Evolutionary conservation across 2,888 invertebrate genomes (phyloP), one percentile per base, ranked within the genome.

Genomic region (Luperina nickerlii): DNA sequence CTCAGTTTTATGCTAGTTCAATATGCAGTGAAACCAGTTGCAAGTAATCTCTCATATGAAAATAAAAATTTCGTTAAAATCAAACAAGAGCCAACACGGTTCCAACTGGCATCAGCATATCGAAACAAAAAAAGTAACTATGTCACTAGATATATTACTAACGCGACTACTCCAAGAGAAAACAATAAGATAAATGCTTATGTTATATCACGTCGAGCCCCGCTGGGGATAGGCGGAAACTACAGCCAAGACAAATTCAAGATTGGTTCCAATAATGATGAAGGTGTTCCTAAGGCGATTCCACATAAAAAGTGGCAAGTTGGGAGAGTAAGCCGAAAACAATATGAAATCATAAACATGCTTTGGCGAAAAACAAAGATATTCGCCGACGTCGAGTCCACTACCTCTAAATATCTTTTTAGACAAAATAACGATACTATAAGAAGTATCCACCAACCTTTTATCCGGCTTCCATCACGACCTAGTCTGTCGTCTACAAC

Each of bases 331-430:
- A 94, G 92, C 57, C 90, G 90, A 79, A 95, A 94, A 76, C 94
- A 95, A 76, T 94, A 94, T 90, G 94, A 95, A 91, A 92, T 95
- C 63, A 89, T 95, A 13, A 95, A 96, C 78, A 92, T 95, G 90
- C 86, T 95, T 4, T 93, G 94, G 94, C 93, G 93, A 77, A 96
- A 94, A 90, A 94, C 93, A 13, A 95, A 94, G 81, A 87, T 92
- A 81, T 93, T 93, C 83, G 42, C 87, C n/a, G 87, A 94, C 62
- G n/a, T 88, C 13, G 90, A 92, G 57, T 78, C 83, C 18, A 86
- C 89, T 27, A 85, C 88, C 42, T n/a, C 78, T 57, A 73, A 79
- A n/a, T 74, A 84, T 79, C n/a, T 78, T 65, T 69, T 65, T 1
- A 83, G 70, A 57, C 62, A 48, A n/a, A 67, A 27, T 45, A 87